A percentile compares a stretch with the other conserved stretches of the same genome.
Evolutionary conservation across 2,888 invertebrate genomes (phyloP).

Genomic region (Opisthograptis luteolata): DNA sequence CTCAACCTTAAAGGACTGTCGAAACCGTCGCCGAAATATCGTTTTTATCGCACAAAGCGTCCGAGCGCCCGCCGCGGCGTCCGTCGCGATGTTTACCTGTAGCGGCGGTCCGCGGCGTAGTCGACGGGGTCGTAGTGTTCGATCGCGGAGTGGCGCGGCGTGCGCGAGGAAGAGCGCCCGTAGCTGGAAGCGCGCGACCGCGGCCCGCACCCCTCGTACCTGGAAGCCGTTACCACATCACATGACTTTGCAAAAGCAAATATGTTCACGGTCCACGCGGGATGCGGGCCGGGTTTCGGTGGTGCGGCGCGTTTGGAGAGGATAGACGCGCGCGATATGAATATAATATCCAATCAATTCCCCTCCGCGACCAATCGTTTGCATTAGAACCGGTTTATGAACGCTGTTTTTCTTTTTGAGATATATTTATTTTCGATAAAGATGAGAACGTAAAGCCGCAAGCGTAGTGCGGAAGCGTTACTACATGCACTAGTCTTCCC

Average conservation of each 20-base stretch:
- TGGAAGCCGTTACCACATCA: conserved; percentile 33
- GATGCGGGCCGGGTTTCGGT: conserved; percentile 17
- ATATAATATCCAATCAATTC: neutral
- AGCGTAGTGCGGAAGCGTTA: too few relatives aligned
- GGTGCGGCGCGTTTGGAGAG: neutral
- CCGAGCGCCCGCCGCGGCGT: neutral
- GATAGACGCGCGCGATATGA: neutral
- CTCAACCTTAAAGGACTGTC: neutral
- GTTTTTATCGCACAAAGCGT: neutral
- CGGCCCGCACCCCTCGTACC: conserved; percentile 73
- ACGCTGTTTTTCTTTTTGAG: too few relatives aligned
- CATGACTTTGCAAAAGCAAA: conserved; percentile 14
- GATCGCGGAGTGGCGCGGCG: conserved; percentile 67
- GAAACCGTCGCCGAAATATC: too few relatives aligned
- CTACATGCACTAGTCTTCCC: too few relatives aligned
- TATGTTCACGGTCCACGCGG: conserved; percentile 25
- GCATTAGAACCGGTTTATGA: too few relatives aligned
- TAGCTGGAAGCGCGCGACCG: conserved; percentile 79
- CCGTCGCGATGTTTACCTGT: conserved; percentile 58
- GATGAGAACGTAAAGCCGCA: too few relatives aligned
- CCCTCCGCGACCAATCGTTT: neutral
- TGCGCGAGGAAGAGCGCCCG: conserved; percentile 67
- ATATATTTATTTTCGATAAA: too few relatives aligned
- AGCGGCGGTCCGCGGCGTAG: conserved; percentile 76
- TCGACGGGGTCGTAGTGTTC: conserved; percentile 80